A percentile compares a stretch with the other conserved stretches of the same genome.
Conservation (phyloP, 2,888 invertebrate species). For the Luperina nickerlii region DNA sequence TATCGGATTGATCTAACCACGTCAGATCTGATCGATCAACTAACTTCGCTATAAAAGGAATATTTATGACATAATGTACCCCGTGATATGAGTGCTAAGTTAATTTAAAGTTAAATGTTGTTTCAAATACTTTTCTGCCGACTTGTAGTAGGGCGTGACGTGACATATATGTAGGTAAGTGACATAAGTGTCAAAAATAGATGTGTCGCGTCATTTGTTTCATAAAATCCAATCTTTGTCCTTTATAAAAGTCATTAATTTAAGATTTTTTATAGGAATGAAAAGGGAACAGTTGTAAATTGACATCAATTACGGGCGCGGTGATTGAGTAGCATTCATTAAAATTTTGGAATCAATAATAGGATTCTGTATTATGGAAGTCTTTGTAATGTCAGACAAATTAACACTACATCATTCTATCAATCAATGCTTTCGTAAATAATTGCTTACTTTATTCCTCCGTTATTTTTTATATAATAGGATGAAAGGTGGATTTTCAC, state of each 20-base stretch:
- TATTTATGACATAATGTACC: constrained; percentile 41
- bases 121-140: constrained; percentile 43
- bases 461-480: neutral
- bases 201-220: constrained; percentile 25
- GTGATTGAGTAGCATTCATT: constrained; percentile 29
- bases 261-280: constrained; percentile 11
- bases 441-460: neutral
- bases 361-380: neutral
- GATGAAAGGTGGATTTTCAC: neutral
- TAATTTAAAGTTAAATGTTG: constrained; percentile 29
- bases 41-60: constrained; percentile 55
- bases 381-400: constrained; percentile 27
- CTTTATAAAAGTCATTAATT: constrained; percentile 22
- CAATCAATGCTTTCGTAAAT: constrained; percentile 9
- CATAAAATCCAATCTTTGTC: constrained; percentile 34
- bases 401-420: neutral
- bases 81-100: constrained; percentile 51
- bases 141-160: constrained; percentile 29
- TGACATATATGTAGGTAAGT: constrained; percentile 26
- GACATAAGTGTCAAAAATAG: constrained; percentile 13
- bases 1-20: neutral
- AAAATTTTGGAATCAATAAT: constrained; percentile 4
- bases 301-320: constrained; percentile 37
- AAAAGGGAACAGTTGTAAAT: constrained; percentile 6
- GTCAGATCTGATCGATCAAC: constrained; percentile 42